Evolutionary conservation across 2,888 invertebrate species (phyloP).

Genomic region (Linyphia triangularis): DNA sequence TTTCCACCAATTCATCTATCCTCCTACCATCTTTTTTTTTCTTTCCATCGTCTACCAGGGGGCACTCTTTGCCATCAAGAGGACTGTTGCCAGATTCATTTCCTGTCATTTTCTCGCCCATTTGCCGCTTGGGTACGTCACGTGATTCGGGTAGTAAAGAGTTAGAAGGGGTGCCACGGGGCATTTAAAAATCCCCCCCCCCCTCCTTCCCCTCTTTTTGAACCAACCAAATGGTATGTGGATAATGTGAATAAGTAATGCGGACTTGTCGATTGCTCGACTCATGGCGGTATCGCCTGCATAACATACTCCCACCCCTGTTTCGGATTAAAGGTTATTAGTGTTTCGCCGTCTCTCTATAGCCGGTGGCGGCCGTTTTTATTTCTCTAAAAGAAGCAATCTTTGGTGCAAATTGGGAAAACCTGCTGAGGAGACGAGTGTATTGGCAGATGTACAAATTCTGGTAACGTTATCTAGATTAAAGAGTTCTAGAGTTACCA

Average conservation of each 20-base stretch:
- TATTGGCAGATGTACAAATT: too few relatives aligned
- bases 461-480: too few relatives aligned
- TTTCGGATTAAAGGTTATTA: constrained; percentile 1
- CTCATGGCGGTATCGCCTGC: background rate
- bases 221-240: background rate
- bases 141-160: constrained; percentile 44
- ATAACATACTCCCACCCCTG: background rate
- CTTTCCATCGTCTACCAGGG: background rate
- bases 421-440: background rate
- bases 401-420: constrained; percentile 4
- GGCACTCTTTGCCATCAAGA: constrained; percentile 10
- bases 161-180: constrained; percentile 12
- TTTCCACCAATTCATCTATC: constrained; percentile 49
- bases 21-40: constrained; percentile 1
- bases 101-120: constrained; percentile 50
- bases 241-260: constrained; percentile 19
- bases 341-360: background rate
- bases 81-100: constrained; percentile 48
- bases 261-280: background rate
- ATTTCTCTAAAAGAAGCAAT: constrained; percentile 10
- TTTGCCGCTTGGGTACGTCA: constrained; percentile 61
- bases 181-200: constrained; percentile 39
- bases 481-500: too few relatives aligned
- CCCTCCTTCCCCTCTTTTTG: background rate
- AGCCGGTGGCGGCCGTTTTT: background rate